Evolutionary conservation across 92 coral and sea anemone genomes (phyloP).

Genomic region (Bergia puertoricense): DNA sequence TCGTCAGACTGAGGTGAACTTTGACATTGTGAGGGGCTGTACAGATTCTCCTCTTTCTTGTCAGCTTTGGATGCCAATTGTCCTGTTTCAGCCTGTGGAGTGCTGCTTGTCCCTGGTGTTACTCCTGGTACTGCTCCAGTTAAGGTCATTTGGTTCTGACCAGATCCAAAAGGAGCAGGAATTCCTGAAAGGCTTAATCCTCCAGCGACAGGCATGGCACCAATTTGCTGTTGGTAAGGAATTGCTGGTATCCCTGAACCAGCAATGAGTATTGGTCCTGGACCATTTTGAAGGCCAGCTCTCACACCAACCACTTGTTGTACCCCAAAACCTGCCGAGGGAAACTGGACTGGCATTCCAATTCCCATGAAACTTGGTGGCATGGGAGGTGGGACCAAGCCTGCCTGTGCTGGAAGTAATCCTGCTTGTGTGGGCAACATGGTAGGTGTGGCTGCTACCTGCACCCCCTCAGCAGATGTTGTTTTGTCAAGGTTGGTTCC

Average conservation of each 20-base stretch:
- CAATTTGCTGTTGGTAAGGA: constrained; percentile 36
- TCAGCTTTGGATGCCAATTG: constrained; percentile 46
- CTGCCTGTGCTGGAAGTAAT: constrained; percentile 13
- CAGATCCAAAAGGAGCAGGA: constrained; percentile 16
- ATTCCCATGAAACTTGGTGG: constrained; percentile 35
- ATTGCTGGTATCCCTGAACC: constrained; percentile 27
- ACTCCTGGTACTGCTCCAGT: background rate
- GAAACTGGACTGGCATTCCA: constrained; percentile 41
- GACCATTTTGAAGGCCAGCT: constrained; percentile 32
- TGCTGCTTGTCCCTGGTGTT: constrained; percentile 21
- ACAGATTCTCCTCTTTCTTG: constrained; percentile 34
- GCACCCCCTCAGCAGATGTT: background rate
- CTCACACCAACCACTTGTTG: constrained; percentile 26
- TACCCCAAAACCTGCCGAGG: constrained; percentile 35
- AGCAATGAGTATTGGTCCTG: constrained; percentile 6
- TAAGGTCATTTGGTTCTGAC: constrained; percentile 11
- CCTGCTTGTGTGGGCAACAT: constrained; percentile 2
- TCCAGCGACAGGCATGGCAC: background rate
- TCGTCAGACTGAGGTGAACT: constrained; percentile 87
- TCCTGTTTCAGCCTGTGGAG: constrained; percentile 43
- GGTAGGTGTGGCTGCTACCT: constrained; percentile 2
- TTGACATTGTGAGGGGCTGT: constrained; percentile 42
- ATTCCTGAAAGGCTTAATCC: constrained; percentile 4
- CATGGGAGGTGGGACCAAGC: constrained; percentile 39
- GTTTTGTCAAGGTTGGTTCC: background rate